Percentiles rank a stretch among this genome's conserved stretches.
Conservation (phyloP, 2,888 invertebrate species). For the Amblyjoppa fuscipennis region DNA sequence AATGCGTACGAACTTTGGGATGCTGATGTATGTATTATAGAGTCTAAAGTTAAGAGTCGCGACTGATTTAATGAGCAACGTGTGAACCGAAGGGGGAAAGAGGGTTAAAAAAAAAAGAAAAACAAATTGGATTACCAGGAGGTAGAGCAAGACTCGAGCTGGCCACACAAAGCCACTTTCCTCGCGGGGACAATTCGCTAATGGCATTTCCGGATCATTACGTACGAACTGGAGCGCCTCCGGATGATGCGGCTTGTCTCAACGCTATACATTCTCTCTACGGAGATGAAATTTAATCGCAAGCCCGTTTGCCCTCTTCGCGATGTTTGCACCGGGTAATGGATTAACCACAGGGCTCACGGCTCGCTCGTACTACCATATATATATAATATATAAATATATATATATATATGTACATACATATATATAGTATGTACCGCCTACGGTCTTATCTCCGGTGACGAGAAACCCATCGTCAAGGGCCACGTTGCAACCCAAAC, state of each 20-base stretch:
- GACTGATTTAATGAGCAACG: not conserved
- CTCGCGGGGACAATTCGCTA: slow-evolving; percentile 71
- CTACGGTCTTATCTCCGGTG: not conserved
- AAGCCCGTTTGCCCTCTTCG: slow-evolving; percentile 73
- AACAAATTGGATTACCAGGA: slow-evolving; percentile 32
- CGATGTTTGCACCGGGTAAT: slow-evolving; percentile 78
- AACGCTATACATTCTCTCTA: slow-evolving; percentile 43
- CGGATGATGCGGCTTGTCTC: slow-evolving; percentile 49
- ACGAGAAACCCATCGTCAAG: slow-evolving; percentile 17
- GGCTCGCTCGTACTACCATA: slow-evolving; percentile 49
- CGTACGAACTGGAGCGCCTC: slow-evolving; percentile 63
- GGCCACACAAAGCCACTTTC: slow-evolving; percentile 50
- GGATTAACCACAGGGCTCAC: slow-evolving; percentile 74
- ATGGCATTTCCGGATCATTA: slow-evolving; percentile 74
- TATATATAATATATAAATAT: not conserved
- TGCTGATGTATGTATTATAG: not conserved
- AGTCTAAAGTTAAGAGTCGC: no score
- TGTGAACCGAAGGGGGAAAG: not conserved
- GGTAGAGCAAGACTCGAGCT: slow-evolving; percentile 1
- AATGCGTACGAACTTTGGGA: not conserved
- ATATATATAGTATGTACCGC: not conserved
- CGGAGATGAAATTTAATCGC: slow-evolving; percentile 81
- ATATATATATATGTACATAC: not conserved
- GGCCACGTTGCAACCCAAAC: not conserved
- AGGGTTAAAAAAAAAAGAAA: slow-evolving; percentile 22